Evolutionary conservation across 1,140 invertebrate species (phyloP), one percentile per base, ranked within the genome.

Genomic region (Octopus bimaculoides): DNA sequence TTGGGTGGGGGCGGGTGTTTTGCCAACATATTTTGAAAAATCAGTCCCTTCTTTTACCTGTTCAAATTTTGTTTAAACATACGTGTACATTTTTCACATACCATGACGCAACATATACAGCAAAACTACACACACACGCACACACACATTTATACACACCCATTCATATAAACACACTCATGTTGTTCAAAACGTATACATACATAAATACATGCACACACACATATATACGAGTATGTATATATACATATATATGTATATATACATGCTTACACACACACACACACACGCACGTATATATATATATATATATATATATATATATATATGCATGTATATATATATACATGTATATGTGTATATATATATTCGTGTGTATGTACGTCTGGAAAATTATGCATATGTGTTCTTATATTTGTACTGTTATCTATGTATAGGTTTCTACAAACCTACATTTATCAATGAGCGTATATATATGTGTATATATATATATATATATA

Each of bases 401-500:
- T 5, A 69, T 12, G 14, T 69, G 26, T 69, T n/a, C 26, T n/a
- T 69, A 69, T 69, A 69, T 69, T n/a, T 69, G 26, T 69, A 69
- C 26, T 6, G 4, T n/a, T 12, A 12, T 69, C 17, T 69, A 69
- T 69, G 14, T 69, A 69, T 69, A 69, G 17, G 26, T 69, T n/a
- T 12, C 17, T 0, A 12, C 26, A 69, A n/a, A 14, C 26, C 17
- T 69, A 69, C 26, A 17, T 69, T n/a, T 69, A 69, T 69, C 17
- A n/a, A 69, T 69, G 26, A n/a, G 26, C 14, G 26, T 69, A 6
- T 17, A 69, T 69, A 69, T 69, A 69, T 69, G 5, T 69, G 3
- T 69, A 69, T 69, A 17, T 69, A 69, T 69, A 69, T 6, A 69
- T 69, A 69, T 17, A 69, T 69, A 69, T 69, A 14, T 69, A 69